phyloP scores from a whole-genome alignment of 1,140 invertebrate genomes.

The Heliconius eleuchia region DNA sequence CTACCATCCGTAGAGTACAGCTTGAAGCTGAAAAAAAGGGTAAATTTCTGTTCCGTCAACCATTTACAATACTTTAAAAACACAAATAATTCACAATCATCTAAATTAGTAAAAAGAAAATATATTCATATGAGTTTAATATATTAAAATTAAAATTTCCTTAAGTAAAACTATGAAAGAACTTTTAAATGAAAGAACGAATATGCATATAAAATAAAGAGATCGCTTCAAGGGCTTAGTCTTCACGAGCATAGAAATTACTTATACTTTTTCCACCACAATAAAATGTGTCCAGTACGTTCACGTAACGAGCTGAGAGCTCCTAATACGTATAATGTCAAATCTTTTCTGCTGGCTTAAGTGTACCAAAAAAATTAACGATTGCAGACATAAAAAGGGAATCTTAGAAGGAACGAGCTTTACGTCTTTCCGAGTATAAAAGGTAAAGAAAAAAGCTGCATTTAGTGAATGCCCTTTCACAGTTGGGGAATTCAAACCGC shows the following conservation, averaged over 20 bases:
- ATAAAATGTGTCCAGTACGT: slow-evolving; percentile 15
- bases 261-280: neutral
- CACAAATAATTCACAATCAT: too few relatives aligned
- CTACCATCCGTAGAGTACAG: neutral
- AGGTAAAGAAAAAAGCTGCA: slow-evolving; percentile 73
- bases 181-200: neutral
- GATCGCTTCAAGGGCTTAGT: neutral
- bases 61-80: too few relatives aligned
- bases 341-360: slow-evolving; percentile 34
- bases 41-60: too few relatives aligned
- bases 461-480: slow-evolving; percentile 78
- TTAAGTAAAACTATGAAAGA: neutral
- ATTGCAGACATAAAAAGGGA: slow-evolving; percentile 63
- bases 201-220: neutral
- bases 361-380: slow-evolving; percentile 69
- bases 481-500: slow-evolving; percentile 69
- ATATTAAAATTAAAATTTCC: neutral
- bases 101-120: too few relatives aligned
- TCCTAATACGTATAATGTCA: slow-evolving; percentile 18
- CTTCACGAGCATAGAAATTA: neutral
- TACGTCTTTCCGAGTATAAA: slow-evolving; percentile 73
- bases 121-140: neutral
- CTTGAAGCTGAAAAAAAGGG: neutral
- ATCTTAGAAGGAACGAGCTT: slow-evolving; percentile 72
- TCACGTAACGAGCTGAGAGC: slow-evolving; percentile 2